phyloP scores from a whole-genome alignment of 2,113 vertebrate genomes.

The Ictalurus punctatus region DNA sequence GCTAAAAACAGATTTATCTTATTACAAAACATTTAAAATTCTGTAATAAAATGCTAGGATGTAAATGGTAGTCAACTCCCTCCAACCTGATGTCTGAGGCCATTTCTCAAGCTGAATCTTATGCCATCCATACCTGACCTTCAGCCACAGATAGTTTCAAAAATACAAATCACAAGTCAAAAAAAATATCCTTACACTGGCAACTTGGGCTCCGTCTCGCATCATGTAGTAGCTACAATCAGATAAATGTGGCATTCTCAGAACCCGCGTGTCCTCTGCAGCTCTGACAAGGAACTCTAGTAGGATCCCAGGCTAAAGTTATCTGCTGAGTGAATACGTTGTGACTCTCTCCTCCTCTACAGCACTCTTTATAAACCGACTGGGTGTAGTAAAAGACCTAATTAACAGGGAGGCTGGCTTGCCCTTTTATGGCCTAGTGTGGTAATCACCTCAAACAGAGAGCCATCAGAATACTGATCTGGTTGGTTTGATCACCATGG shows the following conservation, averaged over 20 bases:
- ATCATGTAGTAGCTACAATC: slow-evolving; percentile 78
- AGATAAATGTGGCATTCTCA: slow-evolving; percentile 80
- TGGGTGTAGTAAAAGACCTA: slow-evolving; percentile 75
- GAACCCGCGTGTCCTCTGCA: slow-evolving; percentile 50
- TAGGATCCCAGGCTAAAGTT: slow-evolving; percentile 24
- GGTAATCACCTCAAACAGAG: slow-evolving; percentile 82
- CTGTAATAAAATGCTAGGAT: background rate
- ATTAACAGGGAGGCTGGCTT: slow-evolving; percentile 73
- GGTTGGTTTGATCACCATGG: slow-evolving; percentile 79
- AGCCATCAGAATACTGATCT: slow-evolving; percentile 75
- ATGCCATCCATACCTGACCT: background rate
- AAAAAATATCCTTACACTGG: slow-evolving; percentile 70
- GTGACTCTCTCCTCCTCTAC: slow-evolving; percentile 58
- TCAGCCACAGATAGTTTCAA: background rate
- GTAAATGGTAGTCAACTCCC: background rate
- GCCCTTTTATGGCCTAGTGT: slow-evolving; percentile 75
- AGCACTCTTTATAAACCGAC: slow-evolving; percentile 69
- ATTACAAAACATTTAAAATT: background rate
- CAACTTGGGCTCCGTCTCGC: slow-evolving; percentile 73
- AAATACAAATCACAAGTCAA: background rate
- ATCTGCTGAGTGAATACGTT: slow-evolving; percentile 50
- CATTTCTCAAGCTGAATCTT: background rate
- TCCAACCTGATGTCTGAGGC: background rate
- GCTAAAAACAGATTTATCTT: background rate
- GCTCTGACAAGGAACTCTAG: slow-evolving; percentile 53